These are phyloP conservation scores for Melanotaenia parkinsoni DNA, from an alignment of 2,797 vertebrate genomes.

Conservation along the genomic window DNA sequence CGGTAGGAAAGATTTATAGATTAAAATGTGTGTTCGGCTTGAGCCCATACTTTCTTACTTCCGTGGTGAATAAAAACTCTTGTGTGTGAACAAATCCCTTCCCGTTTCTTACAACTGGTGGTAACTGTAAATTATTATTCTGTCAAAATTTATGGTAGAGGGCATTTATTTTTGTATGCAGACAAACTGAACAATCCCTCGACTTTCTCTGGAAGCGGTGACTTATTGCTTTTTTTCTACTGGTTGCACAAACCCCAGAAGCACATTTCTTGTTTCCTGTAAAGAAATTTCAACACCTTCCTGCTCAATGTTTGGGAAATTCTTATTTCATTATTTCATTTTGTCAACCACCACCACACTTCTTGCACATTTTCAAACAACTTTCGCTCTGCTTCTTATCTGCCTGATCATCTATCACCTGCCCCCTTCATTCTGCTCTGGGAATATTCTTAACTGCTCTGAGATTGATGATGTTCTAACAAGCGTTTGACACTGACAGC, in stretches of 20 bases:
- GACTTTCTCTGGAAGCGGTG: slow-evolving; percentile 54
- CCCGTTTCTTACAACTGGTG: slow-evolving; percentile 55
- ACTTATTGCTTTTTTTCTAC: slow-evolving; percentile 57
- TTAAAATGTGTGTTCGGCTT: slow-evolving; percentile 69
- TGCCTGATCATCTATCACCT: slow-evolving; percentile 71
- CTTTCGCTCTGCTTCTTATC: slow-evolving; percentile 31
- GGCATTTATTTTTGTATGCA: slow-evolving; percentile 62
- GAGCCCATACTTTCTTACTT: slow-evolving; percentile 66
- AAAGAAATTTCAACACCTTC: slow-evolving; percentile 8
- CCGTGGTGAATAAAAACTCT: slow-evolving; percentile 71
- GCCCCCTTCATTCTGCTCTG: slow-evolving; percentile 79
- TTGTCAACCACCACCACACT: slow-evolving; percentile 21
- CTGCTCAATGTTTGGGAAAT: slow-evolving; percentile 17
- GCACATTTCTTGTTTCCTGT: slow-evolving; percentile 39
- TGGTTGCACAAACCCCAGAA: slow-evolving; percentile 37
- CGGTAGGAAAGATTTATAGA: slow-evolving; percentile 76
- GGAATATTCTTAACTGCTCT: slow-evolving; percentile 82
- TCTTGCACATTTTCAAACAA: slow-evolving; percentile 25
- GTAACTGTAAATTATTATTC: slow-evolving; percentile 69
- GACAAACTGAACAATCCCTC: slow-evolving; percentile 64
- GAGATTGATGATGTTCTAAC: slow-evolving; percentile 86
- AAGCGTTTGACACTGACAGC: slow-evolving; percentile 87
- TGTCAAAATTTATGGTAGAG: slow-evolving; percentile 65
- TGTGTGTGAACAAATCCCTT: slow-evolving; percentile 73
- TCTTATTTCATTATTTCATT: slow-evolving; percentile 14